Percentiles rank a stretch among this genome's conserved stretches.
These are phyloP conservation scores for Escarpia spicata DNA, from an alignment of 2,888 invertebrate genomes.

Conservation along the genomic window DNA sequence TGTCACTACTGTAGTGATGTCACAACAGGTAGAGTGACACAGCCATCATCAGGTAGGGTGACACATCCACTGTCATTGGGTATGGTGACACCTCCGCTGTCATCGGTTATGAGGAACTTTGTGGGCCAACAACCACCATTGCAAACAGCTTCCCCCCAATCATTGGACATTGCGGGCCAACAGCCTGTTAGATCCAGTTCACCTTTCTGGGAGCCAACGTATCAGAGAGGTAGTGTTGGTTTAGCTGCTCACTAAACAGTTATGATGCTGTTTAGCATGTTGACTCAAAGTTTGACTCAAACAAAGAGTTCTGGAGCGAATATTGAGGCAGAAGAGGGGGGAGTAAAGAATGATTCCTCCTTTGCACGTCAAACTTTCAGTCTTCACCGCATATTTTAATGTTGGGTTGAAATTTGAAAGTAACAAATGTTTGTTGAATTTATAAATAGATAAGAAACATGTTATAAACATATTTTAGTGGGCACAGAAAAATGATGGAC, in stretches of 20 bases:
- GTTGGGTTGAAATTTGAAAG: background rate
- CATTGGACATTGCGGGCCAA: background rate
- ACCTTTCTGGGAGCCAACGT: background rate
- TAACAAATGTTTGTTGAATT: background rate
- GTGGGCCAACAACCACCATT: background rate
- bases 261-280: background rate
- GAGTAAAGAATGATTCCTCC: background rate
- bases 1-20: background rate
- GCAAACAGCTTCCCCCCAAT: background rate
- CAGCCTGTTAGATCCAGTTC: background rate
- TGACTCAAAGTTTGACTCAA: slow-evolving; percentile 13
- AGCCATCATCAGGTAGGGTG: background rate
- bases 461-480: background rate
- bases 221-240: background rate
- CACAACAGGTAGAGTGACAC: background rate
- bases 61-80: background rate
- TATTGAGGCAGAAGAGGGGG: background rate
- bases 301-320: background rate
- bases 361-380: background rate
- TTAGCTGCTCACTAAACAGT: background rate
- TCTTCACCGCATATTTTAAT: background rate
- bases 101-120: background rate
- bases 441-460: background rate
- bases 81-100: background rate
- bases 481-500: background rate